These are phyloP conservation scores for Monopis laevigella DNA, from an alignment of 2,888 invertebrate genomes.

Conservation along the genomic window DNA sequence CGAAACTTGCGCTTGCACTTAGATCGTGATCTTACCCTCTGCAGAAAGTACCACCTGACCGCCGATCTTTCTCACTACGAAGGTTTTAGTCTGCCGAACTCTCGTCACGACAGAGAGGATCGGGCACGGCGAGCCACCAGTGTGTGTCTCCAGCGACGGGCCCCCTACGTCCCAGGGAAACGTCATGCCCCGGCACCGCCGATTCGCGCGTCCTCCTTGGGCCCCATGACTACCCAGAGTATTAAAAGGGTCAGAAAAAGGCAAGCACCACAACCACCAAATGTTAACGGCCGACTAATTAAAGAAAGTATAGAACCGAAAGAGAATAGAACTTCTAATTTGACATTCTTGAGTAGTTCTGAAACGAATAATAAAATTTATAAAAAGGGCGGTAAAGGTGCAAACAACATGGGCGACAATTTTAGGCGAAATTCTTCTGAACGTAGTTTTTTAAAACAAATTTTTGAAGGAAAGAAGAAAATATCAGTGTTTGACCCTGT, in stretches of 20 bases:
- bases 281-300: slow-evolving; percentile 19
- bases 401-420: slow-evolving; percentile 22
- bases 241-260: slow-evolving; percentile 45
- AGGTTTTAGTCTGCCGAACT: slow-evolving; percentile 43
- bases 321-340: not conserved
- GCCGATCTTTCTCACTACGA: slow-evolving; percentile 36
- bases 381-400: not conserved
- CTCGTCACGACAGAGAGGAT: slow-evolving; percentile 29
- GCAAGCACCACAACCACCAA: slow-evolving; percentile 66
- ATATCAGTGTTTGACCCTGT: slow-evolving; percentile 40
- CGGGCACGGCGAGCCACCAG: slow-evolving; percentile 68
- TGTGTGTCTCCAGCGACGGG: slow-evolving; percentile 68
- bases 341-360: not conserved
- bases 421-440: slow-evolving; percentile 48
- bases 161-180: slow-evolving; percentile 80
- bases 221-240: slow-evolving; percentile 43
- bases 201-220: slow-evolving; percentile 28
- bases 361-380: not conserved
- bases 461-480: slow-evolving; percentile 53
- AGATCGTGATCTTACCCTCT: slow-evolving; percentile 70
- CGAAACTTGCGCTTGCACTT: slow-evolving; percentile 65
- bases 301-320: slow-evolving; percentile 10
- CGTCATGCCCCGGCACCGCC: slow-evolving; percentile 79
- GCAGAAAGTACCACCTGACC: slow-evolving; percentile 70
- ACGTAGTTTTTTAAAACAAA: slow-evolving; percentile 62